Conservation (phyloP, 1,140 invertebrate genomes). For the Drepana arcuata region DNA sequence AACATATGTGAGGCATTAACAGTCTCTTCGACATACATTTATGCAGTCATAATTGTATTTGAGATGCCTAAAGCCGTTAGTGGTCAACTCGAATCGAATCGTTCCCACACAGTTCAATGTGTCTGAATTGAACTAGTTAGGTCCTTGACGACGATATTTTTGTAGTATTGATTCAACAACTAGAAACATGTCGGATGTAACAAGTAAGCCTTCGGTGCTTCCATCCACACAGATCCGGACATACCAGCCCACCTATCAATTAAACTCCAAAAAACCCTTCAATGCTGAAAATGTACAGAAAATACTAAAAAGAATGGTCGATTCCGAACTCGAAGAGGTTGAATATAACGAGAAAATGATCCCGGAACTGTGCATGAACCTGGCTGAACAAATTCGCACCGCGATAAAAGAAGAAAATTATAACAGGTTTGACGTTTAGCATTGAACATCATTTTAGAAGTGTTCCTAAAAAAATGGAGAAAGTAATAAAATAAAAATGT, state of each 20-base stretch:
- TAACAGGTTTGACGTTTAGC: no score
- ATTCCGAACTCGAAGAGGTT: constrained; percentile 51
- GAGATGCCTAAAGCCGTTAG: no score
- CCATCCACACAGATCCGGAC: constrained; percentile 50
- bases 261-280: constrained; percentile 51
- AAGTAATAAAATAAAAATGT: constrained; percentile 2
- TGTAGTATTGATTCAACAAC: constrained; percentile 50
- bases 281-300: constrained; percentile 47
- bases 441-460: no score
- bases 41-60: no score
- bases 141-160: no score
- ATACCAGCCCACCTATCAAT: constrained; percentile 63
- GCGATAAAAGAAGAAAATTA: constrained; percentile 64
- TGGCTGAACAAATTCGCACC: constrained; percentile 50
- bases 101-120: no score
- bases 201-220: no score
- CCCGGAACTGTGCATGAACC: constrained; percentile 47
- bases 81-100: no score
- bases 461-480: constrained; percentile 1
- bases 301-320: constrained; percentile 46
- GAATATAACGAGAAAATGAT: constrained; percentile 59
- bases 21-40: no score
- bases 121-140: no score
- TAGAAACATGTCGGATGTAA: constrained; percentile 28
- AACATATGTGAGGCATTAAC: no score